A percentile compares a stretch with the other conserved stretches of the same genome.
Evolutionary conservation across 1,140 invertebrate species (phyloP).

Genomic region (Elymnias hypermnestra): DNA sequence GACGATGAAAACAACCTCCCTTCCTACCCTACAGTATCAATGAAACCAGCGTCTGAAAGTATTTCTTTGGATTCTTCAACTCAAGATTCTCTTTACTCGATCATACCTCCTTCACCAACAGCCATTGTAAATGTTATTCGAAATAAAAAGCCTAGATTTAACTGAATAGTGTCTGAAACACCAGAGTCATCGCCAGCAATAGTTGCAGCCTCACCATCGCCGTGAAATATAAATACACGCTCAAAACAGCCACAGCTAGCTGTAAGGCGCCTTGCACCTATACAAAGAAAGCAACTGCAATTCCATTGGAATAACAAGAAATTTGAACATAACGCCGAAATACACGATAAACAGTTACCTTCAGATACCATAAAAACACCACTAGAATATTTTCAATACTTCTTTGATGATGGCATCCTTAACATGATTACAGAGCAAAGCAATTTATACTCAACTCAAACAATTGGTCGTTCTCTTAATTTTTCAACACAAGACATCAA

Average conservation of each 20-base stretch:
- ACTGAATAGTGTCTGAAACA: conserved; percentile 23
- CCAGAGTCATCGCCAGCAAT: background rate
- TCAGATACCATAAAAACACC: conserved; percentile 22
- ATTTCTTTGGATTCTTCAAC: conserved; percentile 22
- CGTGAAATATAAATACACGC: conserved; percentile 19
- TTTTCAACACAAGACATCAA: conserved; percentile 7
- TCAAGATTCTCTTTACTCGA: no score
- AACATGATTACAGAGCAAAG: conserved; percentile 18
- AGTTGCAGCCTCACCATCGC: no score
- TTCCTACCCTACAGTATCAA: conserved; percentile 21
- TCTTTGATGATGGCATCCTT: conserved; percentile 18
- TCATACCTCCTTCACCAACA: no score
- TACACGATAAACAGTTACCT: conserved; percentile 25
- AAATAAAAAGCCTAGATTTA: conserved; percentile 22
- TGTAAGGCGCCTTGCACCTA: no score
- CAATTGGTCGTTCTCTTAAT: conserved; percentile 7
- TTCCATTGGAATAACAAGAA: conserved; percentile 14
- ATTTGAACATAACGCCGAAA: no score
- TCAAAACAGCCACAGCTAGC: conserved; percentile 24
- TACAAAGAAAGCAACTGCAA: background rate
- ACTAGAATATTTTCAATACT: conserved; percentile 17
- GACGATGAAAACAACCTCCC: conserved; percentile 23
- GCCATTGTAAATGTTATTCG: no score
- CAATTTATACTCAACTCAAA: conserved; percentile 21
- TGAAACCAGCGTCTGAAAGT: conserved; percentile 20